A percentile compares a stretch with the other conserved stretches of the same genome.
phyloP scores from a whole-genome alignment of 1,140 invertebrate genomes.

The Asobara japonica region DNA sequence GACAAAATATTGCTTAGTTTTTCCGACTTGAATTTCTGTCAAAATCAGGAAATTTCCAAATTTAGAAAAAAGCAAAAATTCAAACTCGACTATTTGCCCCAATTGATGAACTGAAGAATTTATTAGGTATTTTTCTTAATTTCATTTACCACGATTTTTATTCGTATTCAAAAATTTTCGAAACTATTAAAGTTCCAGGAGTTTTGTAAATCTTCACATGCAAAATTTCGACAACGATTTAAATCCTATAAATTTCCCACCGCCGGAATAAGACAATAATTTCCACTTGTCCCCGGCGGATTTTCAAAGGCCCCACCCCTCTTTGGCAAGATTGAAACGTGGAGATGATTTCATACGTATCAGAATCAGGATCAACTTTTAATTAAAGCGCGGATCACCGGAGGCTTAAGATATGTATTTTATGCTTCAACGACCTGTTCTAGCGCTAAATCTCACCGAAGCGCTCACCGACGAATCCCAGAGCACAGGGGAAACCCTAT shows the following conservation, averaged over 20 bases:
- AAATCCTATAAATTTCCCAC: not conserved
- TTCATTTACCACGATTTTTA: too few species aligned
- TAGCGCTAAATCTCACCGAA: conserved; percentile 37
- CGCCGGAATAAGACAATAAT: not conserved
- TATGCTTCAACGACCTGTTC: conserved; percentile 49
- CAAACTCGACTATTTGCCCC: too few species aligned
- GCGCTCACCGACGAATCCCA: conserved; percentile 21
- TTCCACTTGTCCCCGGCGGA: conserved; percentile 22
- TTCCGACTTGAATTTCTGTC: too few species aligned
- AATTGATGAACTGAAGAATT: too few species aligned
- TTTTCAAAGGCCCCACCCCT: conserved; percentile 40
- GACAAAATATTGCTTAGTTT: too few species aligned
- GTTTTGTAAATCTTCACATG: not conserved
- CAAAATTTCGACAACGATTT: not conserved
- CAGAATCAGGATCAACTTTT: conserved; percentile 55
- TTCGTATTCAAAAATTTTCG: too few species aligned
- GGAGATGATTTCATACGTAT: conserved; percentile 46
- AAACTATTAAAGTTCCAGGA: too few species aligned
- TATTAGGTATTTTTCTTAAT: too few species aligned
- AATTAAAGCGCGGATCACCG: conserved; percentile 54
- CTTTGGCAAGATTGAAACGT: conserved; percentile 45
- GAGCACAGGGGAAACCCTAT: not conserved
- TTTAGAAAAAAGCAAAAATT: too few species aligned
- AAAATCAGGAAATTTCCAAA: too few species aligned
- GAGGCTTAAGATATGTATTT: conserved; percentile 58